Evolutionary conservation across 2,888 invertebrate genomes (phyloP).

Genomic region (Tetragnatha montana): DNA sequence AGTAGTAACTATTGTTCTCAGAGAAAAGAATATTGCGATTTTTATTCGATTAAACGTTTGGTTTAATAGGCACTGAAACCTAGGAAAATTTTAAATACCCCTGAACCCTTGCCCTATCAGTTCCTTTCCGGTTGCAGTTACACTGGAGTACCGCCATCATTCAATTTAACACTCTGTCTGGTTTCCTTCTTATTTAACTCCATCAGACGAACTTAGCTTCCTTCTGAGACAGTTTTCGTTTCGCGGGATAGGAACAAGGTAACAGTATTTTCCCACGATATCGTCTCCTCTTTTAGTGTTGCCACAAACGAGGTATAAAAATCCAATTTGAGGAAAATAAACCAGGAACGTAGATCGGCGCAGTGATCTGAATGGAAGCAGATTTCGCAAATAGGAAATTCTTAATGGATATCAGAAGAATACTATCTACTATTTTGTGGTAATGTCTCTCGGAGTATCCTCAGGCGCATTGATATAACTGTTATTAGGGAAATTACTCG

Average conservation of each 20-base stretch:
- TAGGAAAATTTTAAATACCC: neutral
- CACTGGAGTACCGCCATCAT: neutral
- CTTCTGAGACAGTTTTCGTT: neutral
- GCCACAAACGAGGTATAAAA: neutral
- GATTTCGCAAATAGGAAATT: neutral
- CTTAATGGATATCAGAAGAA: neutral
- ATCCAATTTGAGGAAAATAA: neutral
- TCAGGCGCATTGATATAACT: neutral
- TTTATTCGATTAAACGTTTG: too few relatives aligned
- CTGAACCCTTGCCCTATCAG: neutral
- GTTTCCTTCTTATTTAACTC: neutral
- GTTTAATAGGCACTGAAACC: too few relatives aligned
- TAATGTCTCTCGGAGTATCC: neutral
- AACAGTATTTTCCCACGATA: neutral
- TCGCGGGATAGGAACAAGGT: neutral
- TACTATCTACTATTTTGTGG: neutral
- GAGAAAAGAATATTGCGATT: too few relatives aligned
- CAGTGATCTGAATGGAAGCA: neutral
- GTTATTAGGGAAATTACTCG: neutral
- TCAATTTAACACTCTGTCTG: neutral
- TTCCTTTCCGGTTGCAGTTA: neutral
- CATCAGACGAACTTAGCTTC: neutral
- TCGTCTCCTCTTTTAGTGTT: neutral
- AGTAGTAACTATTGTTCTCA: too few relatives aligned
- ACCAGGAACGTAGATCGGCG: neutral